These are phyloP conservation scores for Drosophila cracens DNA, from an alignment of 2,888 invertebrate species.

Conservation along the genomic window DNA sequence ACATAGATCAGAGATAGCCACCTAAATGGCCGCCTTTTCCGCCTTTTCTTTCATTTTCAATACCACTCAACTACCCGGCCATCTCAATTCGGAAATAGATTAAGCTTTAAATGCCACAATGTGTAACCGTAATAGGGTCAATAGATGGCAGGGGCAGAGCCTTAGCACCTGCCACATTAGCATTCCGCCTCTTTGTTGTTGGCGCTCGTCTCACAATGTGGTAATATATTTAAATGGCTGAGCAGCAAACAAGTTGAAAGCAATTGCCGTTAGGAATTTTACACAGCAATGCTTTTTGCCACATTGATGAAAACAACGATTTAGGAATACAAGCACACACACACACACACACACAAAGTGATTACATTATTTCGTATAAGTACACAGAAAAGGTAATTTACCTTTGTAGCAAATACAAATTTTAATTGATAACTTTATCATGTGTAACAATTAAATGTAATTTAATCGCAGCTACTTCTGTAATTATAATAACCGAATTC, in stretches of 20 bases:
- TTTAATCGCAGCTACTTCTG: not conserved
- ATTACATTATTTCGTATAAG: not conserved
- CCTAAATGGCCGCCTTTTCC: constrained; percentile 41
- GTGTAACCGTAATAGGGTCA: constrained; percentile 60
- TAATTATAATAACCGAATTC: not conserved
- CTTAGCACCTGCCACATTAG: constrained; percentile 52
- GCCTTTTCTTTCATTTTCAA: not conserved
- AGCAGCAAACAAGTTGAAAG: constrained; percentile 50
- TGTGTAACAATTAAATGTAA: not conserved
- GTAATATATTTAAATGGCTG: constrained; percentile 61
- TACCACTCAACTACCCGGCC: not conserved
- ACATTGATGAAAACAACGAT: constrained; percentile 1
- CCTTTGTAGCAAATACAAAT: not conserved
- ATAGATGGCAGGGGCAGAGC: constrained; percentile 38
- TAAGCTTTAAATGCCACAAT: constrained; percentile 62
- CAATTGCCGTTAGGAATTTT: constrained; percentile 42
- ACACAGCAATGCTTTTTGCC: constrained; percentile 7
- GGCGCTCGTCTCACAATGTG: constrained; percentile 33
- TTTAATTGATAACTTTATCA: not conserved
- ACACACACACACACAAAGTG: not conserved
- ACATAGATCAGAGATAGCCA: constrained; percentile 55
- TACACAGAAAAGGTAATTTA: not conserved
- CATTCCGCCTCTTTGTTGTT: constrained; percentile 60
- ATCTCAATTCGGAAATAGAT: constrained; percentile 51
- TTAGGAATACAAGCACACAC: not conserved